Conservation (phyloP, 2,797 vertebrate genomes). For the Cyclopterus lumpus region DNA sequence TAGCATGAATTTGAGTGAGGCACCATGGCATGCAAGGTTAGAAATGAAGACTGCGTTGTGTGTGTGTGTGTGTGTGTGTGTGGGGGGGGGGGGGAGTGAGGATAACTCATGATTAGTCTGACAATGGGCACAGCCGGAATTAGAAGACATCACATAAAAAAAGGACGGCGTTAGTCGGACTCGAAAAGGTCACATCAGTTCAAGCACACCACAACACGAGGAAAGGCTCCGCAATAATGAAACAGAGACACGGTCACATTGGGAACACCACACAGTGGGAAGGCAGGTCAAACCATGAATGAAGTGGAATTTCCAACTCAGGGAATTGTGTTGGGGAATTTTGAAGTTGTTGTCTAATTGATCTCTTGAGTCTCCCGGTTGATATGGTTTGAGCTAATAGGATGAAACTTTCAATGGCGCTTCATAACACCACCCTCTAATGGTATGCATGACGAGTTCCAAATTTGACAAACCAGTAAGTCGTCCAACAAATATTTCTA, state of each 20-base stretch:
- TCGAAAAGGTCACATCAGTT: constrained; percentile 71
- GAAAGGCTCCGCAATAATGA: constrained; percentile 53
- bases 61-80: too few species aligned
- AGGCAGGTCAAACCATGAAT: constrained; percentile 62
- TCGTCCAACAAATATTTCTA: not conserved
- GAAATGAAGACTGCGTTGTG: constrained; percentile 75
- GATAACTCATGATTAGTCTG: constrained; percentile 58
- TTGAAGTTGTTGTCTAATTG: constrained; percentile 38
- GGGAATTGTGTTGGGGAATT: constrained; percentile 26
- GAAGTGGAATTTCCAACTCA: constrained; percentile 56
- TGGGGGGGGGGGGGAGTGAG: too few species aligned
- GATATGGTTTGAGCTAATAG: constrained; percentile 39
- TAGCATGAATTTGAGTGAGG: constrained; percentile 79
- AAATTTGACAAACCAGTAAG: constrained; percentile 5
- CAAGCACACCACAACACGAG: constrained; percentile 81
- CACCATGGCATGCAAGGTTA: constrained; percentile 87
- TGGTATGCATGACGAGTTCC: constrained; percentile 6
- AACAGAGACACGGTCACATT: constrained; percentile 68
- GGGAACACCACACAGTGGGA: constrained; percentile 54
- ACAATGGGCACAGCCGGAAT: constrained; percentile 64
- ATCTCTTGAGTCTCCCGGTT: constrained; percentile 37
- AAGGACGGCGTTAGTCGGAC: constrained; percentile 65
- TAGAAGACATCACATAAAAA: constrained; percentile 55
- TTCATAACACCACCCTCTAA: constrained; percentile 36
- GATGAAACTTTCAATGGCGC: constrained; percentile 47